phyloP scores from a whole-genome alignment of 2,797 vertebrate genomes.

The Notamacropus eugenii region DNA sequence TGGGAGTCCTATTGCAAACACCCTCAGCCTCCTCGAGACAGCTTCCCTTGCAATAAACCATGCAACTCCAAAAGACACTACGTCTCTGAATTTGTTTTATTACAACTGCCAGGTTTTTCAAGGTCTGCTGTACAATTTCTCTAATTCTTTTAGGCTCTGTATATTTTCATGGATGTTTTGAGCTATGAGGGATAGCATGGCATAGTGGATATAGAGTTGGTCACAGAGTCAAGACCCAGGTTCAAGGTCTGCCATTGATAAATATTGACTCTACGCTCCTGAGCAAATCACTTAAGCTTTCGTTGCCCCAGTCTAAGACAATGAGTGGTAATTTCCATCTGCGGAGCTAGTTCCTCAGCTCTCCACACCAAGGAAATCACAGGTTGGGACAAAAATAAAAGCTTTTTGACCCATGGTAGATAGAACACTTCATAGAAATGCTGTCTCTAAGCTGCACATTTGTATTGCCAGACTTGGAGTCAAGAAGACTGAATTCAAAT shows the following conservation, averaged over 20 bases:
- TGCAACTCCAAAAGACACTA: neutral
- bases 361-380: neutral
- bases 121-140: neutral
- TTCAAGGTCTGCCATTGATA: neutral
- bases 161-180: conserved; percentile 40
- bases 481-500: neutral
- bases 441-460: neutral
- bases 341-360: neutral
- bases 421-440: conserved; percentile 34
- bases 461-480: neutral
- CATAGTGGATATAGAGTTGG: neutral
- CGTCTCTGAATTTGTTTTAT: neutral
- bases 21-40: conserved; percentile 23
- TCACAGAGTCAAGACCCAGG: neutral
- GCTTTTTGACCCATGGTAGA: conserved; percentile 19
- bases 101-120: neutral
- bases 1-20: neutral
- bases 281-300: neutral
- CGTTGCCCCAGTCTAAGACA: neutral
- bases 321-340: neutral
- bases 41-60: neutral
- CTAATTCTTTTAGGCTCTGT: conserved; percentile 49
- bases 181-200: neutral
- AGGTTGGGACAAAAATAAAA: neutral
- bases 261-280: neutral